Evolutionary conservation across 2,888 invertebrate genomes (phyloP).

Genomic region (Orthosia cruda): DNA sequence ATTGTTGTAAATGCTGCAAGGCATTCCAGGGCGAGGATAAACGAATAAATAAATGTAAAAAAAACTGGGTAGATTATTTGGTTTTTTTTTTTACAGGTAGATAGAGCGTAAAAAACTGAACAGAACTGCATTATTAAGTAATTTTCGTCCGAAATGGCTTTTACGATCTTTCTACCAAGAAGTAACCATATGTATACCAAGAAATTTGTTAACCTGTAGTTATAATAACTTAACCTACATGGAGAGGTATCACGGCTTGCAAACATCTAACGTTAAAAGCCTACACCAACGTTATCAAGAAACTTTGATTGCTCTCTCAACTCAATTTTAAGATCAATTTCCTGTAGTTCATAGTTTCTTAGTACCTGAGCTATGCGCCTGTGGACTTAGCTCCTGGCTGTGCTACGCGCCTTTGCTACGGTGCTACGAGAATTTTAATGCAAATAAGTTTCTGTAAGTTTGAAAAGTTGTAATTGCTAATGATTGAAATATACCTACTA

Average conservation of each 20-base stretch:
- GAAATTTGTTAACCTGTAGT: neutral
- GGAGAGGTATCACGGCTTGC: conserved; percentile 1
- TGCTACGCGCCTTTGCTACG: neutral
- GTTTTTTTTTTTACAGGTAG: no score
- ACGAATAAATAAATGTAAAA: no score
- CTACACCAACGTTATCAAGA: conserved; percentile 44
- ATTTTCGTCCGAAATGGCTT: no score
- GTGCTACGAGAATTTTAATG: neutral
- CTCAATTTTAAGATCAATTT: conserved; percentile 64
- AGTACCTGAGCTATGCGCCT: conserved; percentile 6
- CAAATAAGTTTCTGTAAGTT: neutral
- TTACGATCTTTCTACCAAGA: no score
- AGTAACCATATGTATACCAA: neutral
- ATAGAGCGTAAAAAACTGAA: no score
- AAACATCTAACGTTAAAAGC: conserved; percentile 30
- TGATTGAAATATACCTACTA: no score
- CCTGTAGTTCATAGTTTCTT: conserved; percentile 52
- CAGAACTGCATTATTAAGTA: no score
- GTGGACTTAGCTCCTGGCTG: neutral
- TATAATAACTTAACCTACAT: neutral
- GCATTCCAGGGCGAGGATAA: no score
- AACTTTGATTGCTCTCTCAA: conserved; percentile 65
- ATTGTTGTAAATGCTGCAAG: no score
- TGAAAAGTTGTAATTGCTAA: neutral
- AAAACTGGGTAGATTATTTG: no score